phyloP scores from a whole-genome alignment of 2,113 vertebrate genomes.

The Pelecanus crispus region DNA sequence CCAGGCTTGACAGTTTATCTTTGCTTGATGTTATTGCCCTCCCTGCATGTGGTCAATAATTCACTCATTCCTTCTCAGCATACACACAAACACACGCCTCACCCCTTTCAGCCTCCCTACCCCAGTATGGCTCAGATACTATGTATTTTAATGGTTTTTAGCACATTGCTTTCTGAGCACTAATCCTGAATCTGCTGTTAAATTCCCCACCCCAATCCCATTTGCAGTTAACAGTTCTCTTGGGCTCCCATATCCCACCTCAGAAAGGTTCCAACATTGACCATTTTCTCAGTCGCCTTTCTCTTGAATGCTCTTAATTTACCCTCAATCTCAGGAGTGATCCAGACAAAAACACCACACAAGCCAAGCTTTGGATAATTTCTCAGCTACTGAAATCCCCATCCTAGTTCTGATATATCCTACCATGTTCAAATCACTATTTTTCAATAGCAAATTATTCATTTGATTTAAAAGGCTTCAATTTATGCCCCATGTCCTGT shows the following conservation, averaged over 20 bases:
- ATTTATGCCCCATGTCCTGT: background rate
- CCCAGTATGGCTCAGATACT: background rate
- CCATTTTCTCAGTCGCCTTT: background rate
- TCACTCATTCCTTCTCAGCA: background rate
- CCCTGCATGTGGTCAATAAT: slow-evolving; percentile 30
- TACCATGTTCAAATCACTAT: background rate
- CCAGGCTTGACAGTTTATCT: slow-evolving; percentile 7
- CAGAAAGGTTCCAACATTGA: background rate
- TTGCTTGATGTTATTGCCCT: background rate
- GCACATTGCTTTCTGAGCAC: background rate
- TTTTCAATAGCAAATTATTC: background rate
- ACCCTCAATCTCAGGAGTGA: background rate
- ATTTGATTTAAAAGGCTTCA: background rate
- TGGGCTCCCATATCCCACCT: background rate
- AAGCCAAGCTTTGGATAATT: background rate
- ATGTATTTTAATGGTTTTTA: background rate
- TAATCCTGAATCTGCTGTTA: background rate
- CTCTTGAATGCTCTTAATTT: background rate
- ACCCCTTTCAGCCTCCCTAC: background rate
- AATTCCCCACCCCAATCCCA: background rate
- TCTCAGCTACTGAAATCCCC: background rate
- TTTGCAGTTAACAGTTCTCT: background rate
- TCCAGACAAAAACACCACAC: background rate
- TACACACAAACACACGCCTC: background rate
- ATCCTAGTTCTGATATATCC: background rate